A percentile compares a stretch with the other conserved stretches of the same genome.
Evolutionary conservation across 2,797 vertebrate species (phyloP).

Genomic region (Liasis olivaceus): DNA sequence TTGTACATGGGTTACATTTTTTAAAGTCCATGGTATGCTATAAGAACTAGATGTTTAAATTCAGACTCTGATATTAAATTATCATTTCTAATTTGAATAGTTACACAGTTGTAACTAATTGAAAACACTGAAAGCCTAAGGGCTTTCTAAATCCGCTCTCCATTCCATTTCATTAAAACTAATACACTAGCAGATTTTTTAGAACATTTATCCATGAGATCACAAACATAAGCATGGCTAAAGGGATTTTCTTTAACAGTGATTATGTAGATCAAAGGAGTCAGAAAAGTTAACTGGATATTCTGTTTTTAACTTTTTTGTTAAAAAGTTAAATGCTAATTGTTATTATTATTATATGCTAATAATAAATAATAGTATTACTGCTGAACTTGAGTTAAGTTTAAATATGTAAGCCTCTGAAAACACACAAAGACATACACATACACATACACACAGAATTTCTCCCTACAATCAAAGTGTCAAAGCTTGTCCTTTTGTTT

Average conservation of each 20-base stretch:
- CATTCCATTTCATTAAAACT: neutral
- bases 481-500: neutral
- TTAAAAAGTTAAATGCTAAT: too few relatives aligned
- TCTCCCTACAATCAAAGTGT: neutral
- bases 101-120: neutral
- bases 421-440: neutral
- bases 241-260: neutral
- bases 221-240: neutral
- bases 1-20: neutral
- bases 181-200: neutral
- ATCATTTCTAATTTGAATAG: conserved; percentile 1
- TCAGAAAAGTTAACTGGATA: neutral
- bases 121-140: neutral
- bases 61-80: neutral
- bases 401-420: neutral
- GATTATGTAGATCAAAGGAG: neutral
- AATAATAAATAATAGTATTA: neutral
- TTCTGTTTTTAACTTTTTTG: neutral
- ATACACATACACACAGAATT: neutral
- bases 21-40: neutral
- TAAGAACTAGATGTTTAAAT: neutral
- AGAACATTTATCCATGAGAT: neutral
- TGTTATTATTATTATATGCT: neutral
- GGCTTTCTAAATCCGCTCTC: neutral
- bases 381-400: neutral